Percentiles rank a stretch among this genome's conserved stretches.
Conservation (phyloP, 35 echinoderm and acorn worm genomes). For the Apostichopus californicus region DNA sequence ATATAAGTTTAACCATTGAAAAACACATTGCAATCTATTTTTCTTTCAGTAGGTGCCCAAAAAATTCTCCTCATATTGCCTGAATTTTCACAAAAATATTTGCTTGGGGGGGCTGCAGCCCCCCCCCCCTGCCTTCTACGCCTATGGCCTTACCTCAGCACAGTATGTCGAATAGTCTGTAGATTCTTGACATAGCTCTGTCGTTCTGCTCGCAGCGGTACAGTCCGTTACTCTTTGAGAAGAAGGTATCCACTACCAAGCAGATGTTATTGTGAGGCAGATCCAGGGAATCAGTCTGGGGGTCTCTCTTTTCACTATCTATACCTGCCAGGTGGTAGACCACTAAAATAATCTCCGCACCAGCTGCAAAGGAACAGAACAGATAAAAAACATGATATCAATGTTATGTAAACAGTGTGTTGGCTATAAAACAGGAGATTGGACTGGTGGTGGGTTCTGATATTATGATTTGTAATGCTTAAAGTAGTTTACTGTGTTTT, state of each 20-base stretch:
- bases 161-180: conserved; percentile 76
- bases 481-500: no score
- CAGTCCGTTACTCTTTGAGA: conserved; percentile 66
- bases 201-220: conserved; percentile 90
- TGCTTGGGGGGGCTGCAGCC: no score
- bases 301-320: conserved; percentile 58
- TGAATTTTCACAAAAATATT: no score
- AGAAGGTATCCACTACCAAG: conserved; percentile 82
- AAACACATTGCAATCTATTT: no score
- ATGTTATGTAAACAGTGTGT: neutral
- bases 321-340: conserved; percentile 63
- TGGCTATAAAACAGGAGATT: no score
- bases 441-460: no score
- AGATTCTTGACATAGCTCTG: conserved; percentile 68
- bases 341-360: conserved; percentile 81
- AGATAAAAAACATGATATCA: neutral
- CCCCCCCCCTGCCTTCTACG: no score
- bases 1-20: no score
- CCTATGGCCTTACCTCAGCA: conserved; percentile 64
- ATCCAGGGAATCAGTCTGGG: conserved; percentile 72
- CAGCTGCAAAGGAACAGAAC: conserved; percentile 33
- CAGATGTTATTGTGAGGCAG: conserved; percentile 73
- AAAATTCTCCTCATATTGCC: no score
- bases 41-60: no score
- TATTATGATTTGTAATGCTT: no score